These are phyloP conservation scores for Pyrochroa serraticornis DNA, from an alignment of 2,888 invertebrate species.

Conservation along the genomic window DNA sequence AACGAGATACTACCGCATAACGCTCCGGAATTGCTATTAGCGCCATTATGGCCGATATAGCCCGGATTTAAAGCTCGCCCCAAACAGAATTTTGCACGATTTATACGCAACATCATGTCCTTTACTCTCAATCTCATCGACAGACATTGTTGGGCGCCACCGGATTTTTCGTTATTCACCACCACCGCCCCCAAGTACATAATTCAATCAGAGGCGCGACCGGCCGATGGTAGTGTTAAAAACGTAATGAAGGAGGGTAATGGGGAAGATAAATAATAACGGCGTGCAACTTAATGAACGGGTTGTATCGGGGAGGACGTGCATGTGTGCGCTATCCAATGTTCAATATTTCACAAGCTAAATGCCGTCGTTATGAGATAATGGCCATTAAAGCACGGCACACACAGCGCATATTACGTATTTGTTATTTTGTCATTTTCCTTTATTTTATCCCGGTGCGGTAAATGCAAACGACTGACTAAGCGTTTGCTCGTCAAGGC, in stretches of 20 bases:
- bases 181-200: slow-evolving; percentile 12
- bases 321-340: slow-evolving; percentile 51
- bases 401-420: slow-evolving; percentile 51
- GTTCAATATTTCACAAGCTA: slow-evolving; percentile 54
- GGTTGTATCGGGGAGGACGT: slow-evolving; percentile 45
- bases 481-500: slow-evolving; percentile 32
- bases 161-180: too few relatives aligned
- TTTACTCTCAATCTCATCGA: too few relatives aligned
- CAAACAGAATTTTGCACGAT: slow-evolving; percentile 25
- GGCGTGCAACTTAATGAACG: slow-evolving; percentile 49
- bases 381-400: slow-evolving; percentile 53
- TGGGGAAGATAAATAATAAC: slow-evolving; percentile 51
- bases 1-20: slow-evolving; percentile 57
- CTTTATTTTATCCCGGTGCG: slow-evolving; percentile 35
- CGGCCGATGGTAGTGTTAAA: slow-evolving; percentile 45
- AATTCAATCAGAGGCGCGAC: slow-evolving; percentile 42
- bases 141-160: too few relatives aligned
- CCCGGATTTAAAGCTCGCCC: slow-evolving; percentile 40
- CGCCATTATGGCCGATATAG: slow-evolving; percentile 54
- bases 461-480: slow-evolving; percentile 38
- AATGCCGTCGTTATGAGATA: slow-evolving; percentile 55
- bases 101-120: too few relatives aligned
- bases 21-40: slow-evolving; percentile 56
- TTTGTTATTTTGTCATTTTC: slow-evolving; percentile 51
- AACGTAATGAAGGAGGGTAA: slow-evolving; percentile 48